Conservation (phyloP, 2,797 vertebrate genomes). For the Nasua narica region DNA sequence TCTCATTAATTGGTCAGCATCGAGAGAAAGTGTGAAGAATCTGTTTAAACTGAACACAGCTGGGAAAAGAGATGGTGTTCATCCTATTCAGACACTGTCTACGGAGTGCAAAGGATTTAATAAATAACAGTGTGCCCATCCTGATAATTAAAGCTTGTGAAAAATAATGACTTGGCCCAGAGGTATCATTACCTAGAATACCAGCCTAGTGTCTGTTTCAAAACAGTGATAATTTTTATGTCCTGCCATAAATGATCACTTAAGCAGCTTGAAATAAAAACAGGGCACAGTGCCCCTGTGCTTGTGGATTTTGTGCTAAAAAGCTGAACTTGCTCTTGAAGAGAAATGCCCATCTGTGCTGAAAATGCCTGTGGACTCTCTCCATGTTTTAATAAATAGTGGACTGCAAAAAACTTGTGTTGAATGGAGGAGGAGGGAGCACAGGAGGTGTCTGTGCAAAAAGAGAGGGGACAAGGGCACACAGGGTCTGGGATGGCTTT, state of each 20-base stretch:
- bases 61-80: neutral
- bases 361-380: neutral
- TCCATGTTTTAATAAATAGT: neutral
- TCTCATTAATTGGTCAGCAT: neutral
- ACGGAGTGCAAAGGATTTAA: neutral
- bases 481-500: neutral
- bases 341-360: neutral
- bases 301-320: neutral
- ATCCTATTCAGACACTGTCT: neutral
- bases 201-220: slow-evolving; percentile 53
- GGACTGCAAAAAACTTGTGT: neutral
- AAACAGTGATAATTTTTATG: slow-evolving; percentile 72
- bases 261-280: slow-evolving; percentile 55
- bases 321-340: slow-evolving; percentile 41
- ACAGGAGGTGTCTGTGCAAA: neutral
- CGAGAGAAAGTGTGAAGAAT: neutral
- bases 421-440: neutral
- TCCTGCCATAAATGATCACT: slow-evolving; percentile 61
- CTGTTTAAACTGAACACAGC: neutral
- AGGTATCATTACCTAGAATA: slow-evolving; percentile 53
- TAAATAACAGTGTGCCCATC: neutral
- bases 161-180: slow-evolving; percentile 58
- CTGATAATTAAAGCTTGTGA: slow-evolving; percentile 59
- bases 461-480: neutral
- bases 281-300: neutral